phyloP scores from a whole-genome alignment of 2,113 vertebrate genomes.

The Acanthochromis polyacanthus region DNA sequence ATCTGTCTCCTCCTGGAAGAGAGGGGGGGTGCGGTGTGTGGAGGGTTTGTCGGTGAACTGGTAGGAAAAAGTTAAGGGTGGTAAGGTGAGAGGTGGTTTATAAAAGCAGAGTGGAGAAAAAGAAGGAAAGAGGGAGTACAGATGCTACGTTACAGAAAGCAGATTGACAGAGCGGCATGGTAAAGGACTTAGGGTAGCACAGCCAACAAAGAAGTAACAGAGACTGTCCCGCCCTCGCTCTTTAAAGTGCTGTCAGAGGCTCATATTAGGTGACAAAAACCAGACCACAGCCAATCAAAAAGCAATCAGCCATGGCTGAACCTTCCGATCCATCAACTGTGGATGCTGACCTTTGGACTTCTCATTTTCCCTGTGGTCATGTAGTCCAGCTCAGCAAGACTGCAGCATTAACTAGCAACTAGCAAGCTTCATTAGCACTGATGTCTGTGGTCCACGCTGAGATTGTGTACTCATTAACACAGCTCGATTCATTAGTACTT shows the following conservation, averaged over 20 bases:
- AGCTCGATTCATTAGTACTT: conserved; percentile 4
- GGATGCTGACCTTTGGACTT: conserved; percentile 55
- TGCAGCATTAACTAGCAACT: conserved; percentile 4
- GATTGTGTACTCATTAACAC: conserved; percentile 14
- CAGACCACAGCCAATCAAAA: conserved; percentile 59
- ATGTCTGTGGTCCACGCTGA: conserved; percentile 17
- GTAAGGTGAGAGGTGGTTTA: neutral
- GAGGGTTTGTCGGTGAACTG: conserved; percentile 5
- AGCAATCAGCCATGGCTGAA: conserved; percentile 42
- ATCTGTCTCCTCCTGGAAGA: conserved; percentile 39
- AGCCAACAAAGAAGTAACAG: conserved; percentile 36
- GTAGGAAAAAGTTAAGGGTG: neutral
- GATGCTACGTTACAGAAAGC: neutral
- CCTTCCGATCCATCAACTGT: conserved; percentile 42
- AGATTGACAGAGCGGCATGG: neutral
- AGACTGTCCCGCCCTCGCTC: neutral
- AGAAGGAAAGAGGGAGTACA: conserved; percentile 7
- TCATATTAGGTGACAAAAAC: conserved; percentile 33
- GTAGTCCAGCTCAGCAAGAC: conserved; percentile 10
- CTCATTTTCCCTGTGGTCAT: conserved; percentile 23
- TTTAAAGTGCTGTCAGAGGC: conserved; percentile 32
- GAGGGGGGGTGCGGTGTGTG: neutral
- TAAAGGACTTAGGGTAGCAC: conserved; percentile 24
- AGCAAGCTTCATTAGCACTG: conserved; percentile 16
- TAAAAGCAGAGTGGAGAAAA: conserved; percentile 13